Evolutionary conservation across 2,797 vertebrate species (phyloP).

Genomic region (Macropus fuliginosus): DNA sequence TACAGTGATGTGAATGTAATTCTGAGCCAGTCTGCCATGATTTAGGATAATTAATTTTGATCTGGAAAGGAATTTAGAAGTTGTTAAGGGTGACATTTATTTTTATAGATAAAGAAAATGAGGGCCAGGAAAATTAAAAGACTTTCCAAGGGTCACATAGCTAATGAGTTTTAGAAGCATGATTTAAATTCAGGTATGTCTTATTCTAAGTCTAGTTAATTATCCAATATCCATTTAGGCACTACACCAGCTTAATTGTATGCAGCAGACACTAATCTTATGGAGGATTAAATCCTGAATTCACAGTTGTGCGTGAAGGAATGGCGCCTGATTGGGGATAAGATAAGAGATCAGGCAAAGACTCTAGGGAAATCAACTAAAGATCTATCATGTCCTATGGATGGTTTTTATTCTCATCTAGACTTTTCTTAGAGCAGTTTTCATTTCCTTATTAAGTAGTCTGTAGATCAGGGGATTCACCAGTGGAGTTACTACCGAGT

Average conservation of each 20-base stretch:
- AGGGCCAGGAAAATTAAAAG: background rate
- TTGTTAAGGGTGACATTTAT: background rate
- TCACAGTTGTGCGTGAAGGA: background rate
- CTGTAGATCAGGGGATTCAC: constrained; percentile 63
- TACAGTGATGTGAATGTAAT: background rate
- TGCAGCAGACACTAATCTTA: background rate
- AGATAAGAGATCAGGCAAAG: background rate
- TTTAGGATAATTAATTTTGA: background rate
- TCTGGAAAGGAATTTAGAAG: background rate
- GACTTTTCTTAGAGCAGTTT: constrained; percentile 58
- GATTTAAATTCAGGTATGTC: background rate
- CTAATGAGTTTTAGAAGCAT: background rate
- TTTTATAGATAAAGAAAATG: background rate
- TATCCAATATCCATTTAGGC: background rate
- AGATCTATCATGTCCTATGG: background rate
- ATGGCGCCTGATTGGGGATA: background rate
- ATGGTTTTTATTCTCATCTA: constrained; percentile 3
- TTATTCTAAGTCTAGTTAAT: background rate
- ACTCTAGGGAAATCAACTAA: background rate
- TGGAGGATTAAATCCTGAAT: background rate
- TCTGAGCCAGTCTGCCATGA: background rate
- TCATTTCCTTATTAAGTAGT: constrained; percentile 64
- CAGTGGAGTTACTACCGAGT: constrained; percentile 60
- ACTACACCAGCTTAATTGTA: background rate
- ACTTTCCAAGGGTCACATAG: background rate